phyloP scores from a whole-genome alignment of 1,140 invertebrate species.

The Mylabris phalerata region DNA sequence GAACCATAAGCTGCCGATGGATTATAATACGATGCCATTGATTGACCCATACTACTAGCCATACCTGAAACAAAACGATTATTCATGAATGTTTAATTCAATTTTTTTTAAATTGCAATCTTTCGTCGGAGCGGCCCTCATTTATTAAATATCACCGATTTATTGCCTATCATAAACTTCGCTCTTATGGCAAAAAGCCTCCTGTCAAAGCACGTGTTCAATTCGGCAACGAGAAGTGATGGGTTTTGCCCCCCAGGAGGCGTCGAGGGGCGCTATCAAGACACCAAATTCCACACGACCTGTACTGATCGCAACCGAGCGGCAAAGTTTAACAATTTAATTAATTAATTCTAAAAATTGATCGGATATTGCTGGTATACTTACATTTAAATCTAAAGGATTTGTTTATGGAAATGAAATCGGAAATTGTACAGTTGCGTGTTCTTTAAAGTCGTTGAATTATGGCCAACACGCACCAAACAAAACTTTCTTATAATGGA shows the following conservation, averaged over 20 bases:
- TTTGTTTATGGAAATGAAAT: too few species aligned
- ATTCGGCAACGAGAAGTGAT: conserved; percentile 20
- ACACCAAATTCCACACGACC: conserved; percentile 15
- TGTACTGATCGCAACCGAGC: background rate
- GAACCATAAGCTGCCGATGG: conserved; percentile 57
- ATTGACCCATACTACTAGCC: conserved; percentile 52
- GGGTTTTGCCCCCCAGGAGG: conserved; percentile 17
- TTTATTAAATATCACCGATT: conserved; percentile 20
- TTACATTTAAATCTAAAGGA: too few species aligned
- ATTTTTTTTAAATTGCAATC: too few species aligned
- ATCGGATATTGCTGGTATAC: too few species aligned
- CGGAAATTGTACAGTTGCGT: too few species aligned
- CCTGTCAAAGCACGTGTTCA: conserved; percentile 26
- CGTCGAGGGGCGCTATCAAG: conserved; percentile 16
- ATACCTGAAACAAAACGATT: conserved; percentile 46
- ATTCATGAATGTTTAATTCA: background rate
- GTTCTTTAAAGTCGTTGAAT: too few species aligned
- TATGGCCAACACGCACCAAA: too few species aligned
- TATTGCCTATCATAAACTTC: conserved; percentile 13
- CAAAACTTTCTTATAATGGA: too few species aligned
- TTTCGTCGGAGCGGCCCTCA: background rate
- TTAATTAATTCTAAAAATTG: too few species aligned
- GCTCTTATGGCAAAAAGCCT: conserved; percentile 12
- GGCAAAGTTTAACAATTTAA: background rate
- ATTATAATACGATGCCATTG: conserved; percentile 56